Percentiles rank a stretch among this genome's conserved stretches.
Conservation (phyloP, 2,888 invertebrate species). For the Ypsolopha scabrella region DNA sequence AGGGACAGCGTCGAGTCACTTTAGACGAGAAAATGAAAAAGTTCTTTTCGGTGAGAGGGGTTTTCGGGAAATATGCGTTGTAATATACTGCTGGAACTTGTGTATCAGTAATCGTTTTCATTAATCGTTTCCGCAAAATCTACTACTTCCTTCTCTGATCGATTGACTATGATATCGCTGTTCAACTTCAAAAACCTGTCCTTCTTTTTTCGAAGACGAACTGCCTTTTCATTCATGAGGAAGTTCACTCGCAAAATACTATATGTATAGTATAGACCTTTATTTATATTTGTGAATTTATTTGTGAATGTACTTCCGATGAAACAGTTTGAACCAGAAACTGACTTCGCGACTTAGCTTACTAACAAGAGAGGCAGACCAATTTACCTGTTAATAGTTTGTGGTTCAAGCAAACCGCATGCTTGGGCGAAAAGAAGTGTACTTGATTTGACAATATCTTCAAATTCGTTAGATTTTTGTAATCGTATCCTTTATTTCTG, state of each 20-base stretch:
- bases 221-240: constrained; percentile 24
- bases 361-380: no score
- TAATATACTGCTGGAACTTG: constrained; percentile 52
- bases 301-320: constrained; percentile 36
- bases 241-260: constrained; percentile 28
- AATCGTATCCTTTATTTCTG: constrained; percentile 43
- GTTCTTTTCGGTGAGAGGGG: constrained; percentile 87
- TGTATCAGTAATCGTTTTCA: constrained; percentile 49
- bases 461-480: constrained; percentile 42
- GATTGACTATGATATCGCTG: constrained; percentile 48
- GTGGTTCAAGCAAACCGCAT: constrained; percentile 60
- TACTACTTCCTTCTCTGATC: constrained; percentile 53
- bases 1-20: constrained; percentile 86
- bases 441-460: constrained; percentile 11
- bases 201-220: constrained; percentile 10
- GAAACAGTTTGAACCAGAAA: constrained; percentile 41
- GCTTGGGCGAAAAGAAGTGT: constrained; percentile 67
- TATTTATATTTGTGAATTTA: constrained; percentile 8
- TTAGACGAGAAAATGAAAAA: constrained; percentile 95
- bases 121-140: constrained; percentile 32
- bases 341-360: constrained; percentile 11
- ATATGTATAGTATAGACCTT: not conserved
- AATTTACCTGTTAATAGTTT: constrained; percentile 10
- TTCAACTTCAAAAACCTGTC: constrained; percentile 22
- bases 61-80: constrained; percentile 42